Base-by-base conservation (phyloP, 2,797 vertebrate species). In the Spinibarbus caldwelli region DNA sequence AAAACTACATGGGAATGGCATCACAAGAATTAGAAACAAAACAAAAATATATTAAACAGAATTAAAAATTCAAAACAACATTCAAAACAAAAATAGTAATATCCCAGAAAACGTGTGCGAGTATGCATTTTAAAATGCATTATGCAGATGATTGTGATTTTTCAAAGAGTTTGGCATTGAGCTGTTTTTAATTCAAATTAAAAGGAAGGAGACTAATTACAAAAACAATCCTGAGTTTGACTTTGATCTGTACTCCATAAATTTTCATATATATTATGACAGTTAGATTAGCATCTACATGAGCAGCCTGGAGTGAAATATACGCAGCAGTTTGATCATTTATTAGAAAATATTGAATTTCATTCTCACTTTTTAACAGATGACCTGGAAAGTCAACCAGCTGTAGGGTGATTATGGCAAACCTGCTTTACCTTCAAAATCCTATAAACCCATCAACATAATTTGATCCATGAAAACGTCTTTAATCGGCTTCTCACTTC, bases 381-480 rank as follows among this genome's bases (percentile, higher is more conserved):
- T 59, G 83, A 84, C 75, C 75, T 68, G 64, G 75, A 84, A 84
- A 84, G 73, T 57, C 75, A 43, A 43, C 75, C 82, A 78, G 36
- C 81, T 84, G 67, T 45, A 78, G 52, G 79, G 72, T 82, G 72
- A 81, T 86, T 86, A 86, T 6, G 23, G 21, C 34, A 78, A 83
- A 47, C 43, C 73, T 41, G 67, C 67, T 83, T 83, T 78, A 64
- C 75, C 68, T 82, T 41, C 62, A 54, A 83, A 83, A 85, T 47
- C 73, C 72, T 19, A 85, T 85, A 88, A 85, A 88, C 67, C 68
- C 80, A 78, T 76, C 49, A 71, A 68, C 85, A 68, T 68, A 72
- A 76, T 75, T 79, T 70, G 66, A 85, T 77, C 47, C 52, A 66
- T 70, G 49, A 82, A 85, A 83, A 85, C 12, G 62, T 85, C 31